phyloP scores from a whole-genome alignment of 2,888 invertebrate genomes.

The Syrphus vitripennis region DNA sequence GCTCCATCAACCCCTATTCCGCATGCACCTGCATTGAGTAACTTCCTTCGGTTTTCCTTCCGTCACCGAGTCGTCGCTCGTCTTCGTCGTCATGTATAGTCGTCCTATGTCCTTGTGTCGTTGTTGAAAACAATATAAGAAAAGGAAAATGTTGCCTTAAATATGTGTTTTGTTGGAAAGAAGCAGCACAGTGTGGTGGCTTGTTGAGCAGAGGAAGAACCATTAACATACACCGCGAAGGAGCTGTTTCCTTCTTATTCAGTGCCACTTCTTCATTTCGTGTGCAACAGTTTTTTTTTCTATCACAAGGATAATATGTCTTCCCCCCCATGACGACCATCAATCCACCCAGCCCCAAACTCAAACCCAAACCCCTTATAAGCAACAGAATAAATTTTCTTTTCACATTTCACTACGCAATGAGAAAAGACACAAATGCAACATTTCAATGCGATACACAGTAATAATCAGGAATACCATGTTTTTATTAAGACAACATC shows the following conservation, averaged over 20 bases:
- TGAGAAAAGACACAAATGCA: slow-evolving; percentile 61
- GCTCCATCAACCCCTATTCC: not conserved
- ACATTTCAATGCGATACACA: slow-evolving; percentile 65
- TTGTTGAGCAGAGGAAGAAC: slow-evolving; percentile 16
- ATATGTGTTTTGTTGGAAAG: not conserved
- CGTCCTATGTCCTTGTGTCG: slow-evolving; percentile 3
- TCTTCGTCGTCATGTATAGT: not conserved
- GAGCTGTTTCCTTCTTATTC: slow-evolving; percentile 51
- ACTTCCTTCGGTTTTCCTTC: slow-evolving; percentile 50
- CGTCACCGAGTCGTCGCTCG: slow-evolving; percentile 19
- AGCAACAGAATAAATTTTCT: slow-evolving; percentile 50
- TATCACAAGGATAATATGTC: slow-evolving; percentile 20
- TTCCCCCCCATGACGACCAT: not conserved
- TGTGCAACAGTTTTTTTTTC: slow-evolving; percentile 57
- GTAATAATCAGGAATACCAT: slow-evolving; percentile 66
- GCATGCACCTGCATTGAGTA: slow-evolving; percentile 23
- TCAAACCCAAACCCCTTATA: not conserved
- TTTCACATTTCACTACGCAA: slow-evolving; percentile 68
- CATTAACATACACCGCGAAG: slow-evolving; percentile 62
- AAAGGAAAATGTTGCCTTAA: slow-evolving; percentile 36
- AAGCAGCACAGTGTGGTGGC: not conserved
- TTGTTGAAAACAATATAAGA: slow-evolving; percentile 51
- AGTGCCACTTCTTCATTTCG: slow-evolving; percentile 52
- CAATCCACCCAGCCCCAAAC: not conserved
- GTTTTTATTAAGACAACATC: slow-evolving; percentile 54